Percentiles rank a stretch among this genome's conserved stretches.
Evolutionary conservation across 2,797 vertebrate genomes (phyloP).

Genomic region (Hipposideros larvatus): DNA sequence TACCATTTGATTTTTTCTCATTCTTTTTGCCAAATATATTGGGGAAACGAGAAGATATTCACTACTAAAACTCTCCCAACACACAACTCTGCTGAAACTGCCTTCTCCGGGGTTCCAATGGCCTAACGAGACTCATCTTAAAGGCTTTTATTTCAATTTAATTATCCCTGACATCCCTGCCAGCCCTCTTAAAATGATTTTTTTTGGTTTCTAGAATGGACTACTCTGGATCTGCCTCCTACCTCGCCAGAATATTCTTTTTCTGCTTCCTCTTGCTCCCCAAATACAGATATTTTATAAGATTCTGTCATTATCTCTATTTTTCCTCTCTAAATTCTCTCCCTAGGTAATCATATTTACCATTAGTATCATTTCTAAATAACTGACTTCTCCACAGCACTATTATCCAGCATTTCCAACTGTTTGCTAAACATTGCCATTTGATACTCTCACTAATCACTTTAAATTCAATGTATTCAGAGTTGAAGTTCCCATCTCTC

Average conservation of each 20-base stretch:
- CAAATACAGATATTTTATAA: conserved; percentile 14
- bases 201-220: neutral
- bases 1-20: conserved; percentile 36
- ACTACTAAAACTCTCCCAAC: neutral
- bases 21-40: conserved; percentile 22
- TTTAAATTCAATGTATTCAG: neutral
- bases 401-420: neutral
- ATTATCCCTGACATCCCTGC: neutral
- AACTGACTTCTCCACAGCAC: neutral
- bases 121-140: neutral
- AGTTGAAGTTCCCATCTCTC: neutral
- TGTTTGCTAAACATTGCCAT: neutral
- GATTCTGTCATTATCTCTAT: neutral
- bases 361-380: conserved; percentile 52
- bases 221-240: neutral
- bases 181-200: neutral
- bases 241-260: neutral
- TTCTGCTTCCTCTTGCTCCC: neutral
- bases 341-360: neutral
- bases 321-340: neutral
- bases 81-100: neutral
- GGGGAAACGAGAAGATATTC: neutral
- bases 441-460: neutral
- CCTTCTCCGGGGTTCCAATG: neutral
- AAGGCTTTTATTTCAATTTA: neutral